phyloP scores from a whole-genome alignment of 2,113 vertebrate genomes.

The human (Homo sapiens) region DNA sequence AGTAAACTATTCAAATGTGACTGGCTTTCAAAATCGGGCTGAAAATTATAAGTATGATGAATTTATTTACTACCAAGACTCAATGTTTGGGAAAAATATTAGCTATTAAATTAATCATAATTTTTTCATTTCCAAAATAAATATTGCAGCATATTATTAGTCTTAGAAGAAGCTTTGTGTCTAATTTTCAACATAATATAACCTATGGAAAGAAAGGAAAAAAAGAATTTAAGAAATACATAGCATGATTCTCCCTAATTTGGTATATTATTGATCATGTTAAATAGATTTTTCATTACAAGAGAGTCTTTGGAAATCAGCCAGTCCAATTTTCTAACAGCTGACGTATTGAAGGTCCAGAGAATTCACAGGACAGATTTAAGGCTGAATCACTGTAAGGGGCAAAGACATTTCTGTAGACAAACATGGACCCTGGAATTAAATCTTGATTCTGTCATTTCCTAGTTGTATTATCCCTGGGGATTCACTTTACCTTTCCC shows the following conservation, averaged over 20 bases:
- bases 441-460: background rate
- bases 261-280: background rate
- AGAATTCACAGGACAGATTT: background rate
- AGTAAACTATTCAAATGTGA: background rate
- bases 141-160: background rate
- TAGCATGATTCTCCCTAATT: background rate
- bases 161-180: background rate
- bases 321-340: background rate
- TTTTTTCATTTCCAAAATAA: slow-evolving; percentile 2
- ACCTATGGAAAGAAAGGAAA: background rate
- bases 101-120: background rate
- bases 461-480: background rate
- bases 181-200: background rate
- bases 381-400: background rate
- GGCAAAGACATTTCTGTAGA: background rate
- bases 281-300: background rate
- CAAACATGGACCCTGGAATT: background rate
- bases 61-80: background rate
- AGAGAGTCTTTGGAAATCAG: background rate
- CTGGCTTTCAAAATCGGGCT: background rate
- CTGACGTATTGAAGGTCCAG: background rate
- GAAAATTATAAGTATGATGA: background rate
- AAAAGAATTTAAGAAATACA: background rate
- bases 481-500: background rate
- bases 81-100: slow-evolving; percentile 3